Base-by-base conservation (phyloP, 2,113 vertebrate species). In the Uria aalge region DNA sequence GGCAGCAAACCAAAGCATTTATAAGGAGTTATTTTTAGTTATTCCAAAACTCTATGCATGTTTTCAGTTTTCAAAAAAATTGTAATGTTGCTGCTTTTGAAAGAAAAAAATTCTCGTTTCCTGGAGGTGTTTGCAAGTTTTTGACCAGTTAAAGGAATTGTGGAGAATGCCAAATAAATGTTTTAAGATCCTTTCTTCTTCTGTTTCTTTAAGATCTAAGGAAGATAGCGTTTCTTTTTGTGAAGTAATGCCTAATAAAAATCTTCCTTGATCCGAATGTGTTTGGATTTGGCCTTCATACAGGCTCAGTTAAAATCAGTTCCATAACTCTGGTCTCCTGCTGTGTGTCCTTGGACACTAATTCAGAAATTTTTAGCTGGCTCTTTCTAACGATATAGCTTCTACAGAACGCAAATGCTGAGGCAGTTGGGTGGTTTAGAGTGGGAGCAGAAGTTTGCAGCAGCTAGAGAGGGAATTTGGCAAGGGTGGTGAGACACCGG, bases 291-390 rank as follows among this genome's bases (percentile, higher is more conserved):
- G 15, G 21, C 24, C 24, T 47, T 38, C 9, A 1, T 29, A 3
- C 0, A 4, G 45, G 18, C 63, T 80, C 36, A 17, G 45, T 41
- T 38, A 34, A 53, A 32, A 27, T 6, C 10, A 20, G 40, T 40
- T 71, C 75, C 2, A 0, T 63, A 21, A 2, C 10, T 8, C 27
- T 36, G 50, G 4, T 24, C 21, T 60, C 8, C 26, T 29, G 27
- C 62, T 63, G 0, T 48, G 0, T 16, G 24, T 15, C 32, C 2
- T 32, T 56, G 55, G 40, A 55, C 16, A 1, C 34, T 30, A 20
- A 6, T 21, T 56, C 50, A 4, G 20, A n/a, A 40, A 8, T 24
- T 15, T 27, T 20, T 10, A 59, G n/a, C 32, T 5, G n/a, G 16
- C 24, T 73, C 48, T 79, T 63, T 55, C 21, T 69, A 32, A 19